Conservation (phyloP, 2,888 invertebrate species). For the Anthophora plumipes region DNA sequence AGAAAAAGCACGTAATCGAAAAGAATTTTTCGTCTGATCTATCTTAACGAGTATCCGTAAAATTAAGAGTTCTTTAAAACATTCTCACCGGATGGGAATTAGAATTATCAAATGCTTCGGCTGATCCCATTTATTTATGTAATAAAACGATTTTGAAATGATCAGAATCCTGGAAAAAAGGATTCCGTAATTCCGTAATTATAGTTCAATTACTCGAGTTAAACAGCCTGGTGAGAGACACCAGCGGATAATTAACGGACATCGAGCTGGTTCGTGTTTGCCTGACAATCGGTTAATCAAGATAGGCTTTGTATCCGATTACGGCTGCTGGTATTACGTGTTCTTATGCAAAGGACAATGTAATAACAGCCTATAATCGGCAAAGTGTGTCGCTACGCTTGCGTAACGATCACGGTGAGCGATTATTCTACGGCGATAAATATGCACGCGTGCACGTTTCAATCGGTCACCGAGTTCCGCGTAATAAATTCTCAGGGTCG, state of each 20-base stretch:
- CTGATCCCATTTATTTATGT: conserved; percentile 2
- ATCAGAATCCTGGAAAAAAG: conserved; percentile 17
- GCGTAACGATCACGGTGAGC: conserved; percentile 37
- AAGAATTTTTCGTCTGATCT: no score
- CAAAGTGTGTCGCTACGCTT: conserved; percentile 8
- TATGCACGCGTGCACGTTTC: not conserved
- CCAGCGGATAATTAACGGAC: conserved; percentile 41
- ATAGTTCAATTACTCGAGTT: conserved; percentile 12
- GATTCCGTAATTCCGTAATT: not conserved
- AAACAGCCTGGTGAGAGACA: not conserved
- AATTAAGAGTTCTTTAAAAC: not conserved
- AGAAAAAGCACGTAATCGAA: no score
- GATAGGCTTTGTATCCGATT: conserved; percentile 49
- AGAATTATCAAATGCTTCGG: no score
- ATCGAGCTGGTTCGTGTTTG: conserved; percentile 29
- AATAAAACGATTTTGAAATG: not conserved
- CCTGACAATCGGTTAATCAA: conserved; percentile 54
- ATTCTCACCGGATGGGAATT: no score
- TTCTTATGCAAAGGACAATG: conserved; percentile 43
- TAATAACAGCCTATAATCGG: conserved; percentile 32
- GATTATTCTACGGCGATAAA: conserved; percentile 8
- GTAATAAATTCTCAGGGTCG: no score
- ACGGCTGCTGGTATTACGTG: conserved; percentile 41
- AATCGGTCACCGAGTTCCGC: no score
- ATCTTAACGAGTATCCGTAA: not conserved